phyloP scores from a whole-genome alignment of 2,888 invertebrate genomes.

The Tinea pellionella region DNA sequence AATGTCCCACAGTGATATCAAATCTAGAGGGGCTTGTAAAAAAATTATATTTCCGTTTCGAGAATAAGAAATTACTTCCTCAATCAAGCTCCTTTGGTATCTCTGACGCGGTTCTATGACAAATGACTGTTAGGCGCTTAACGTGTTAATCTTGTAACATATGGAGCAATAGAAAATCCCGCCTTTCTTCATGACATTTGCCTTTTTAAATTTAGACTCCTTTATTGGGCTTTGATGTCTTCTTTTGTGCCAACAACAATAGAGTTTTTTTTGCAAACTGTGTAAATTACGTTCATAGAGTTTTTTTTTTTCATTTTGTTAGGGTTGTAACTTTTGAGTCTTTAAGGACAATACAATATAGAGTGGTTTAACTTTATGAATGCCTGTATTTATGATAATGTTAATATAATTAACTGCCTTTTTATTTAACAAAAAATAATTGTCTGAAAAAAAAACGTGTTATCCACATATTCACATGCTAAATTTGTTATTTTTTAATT shows the following conservation, averaged over 20 bases:
- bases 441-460: no score
- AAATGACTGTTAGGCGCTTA: conserved; percentile 52
- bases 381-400: conserved; percentile 16
- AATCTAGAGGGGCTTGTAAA: conserved; percentile 38
- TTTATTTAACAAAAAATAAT: background rate
- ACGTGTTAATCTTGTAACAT: conserved; percentile 62
- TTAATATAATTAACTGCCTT: background rate
- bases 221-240: conserved; percentile 55
- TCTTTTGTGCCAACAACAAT: conserved; percentile 60
- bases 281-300: conserved; percentile 48
- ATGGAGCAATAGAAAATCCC: conserved; percentile 54
- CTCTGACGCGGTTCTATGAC: conserved; percentile 38
- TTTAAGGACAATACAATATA: conserved; percentile 40
- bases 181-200: conserved; percentile 31
- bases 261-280: conserved; percentile 47
- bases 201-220: conserved; percentile 44
- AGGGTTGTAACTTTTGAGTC: conserved; percentile 43
- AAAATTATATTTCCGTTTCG: conserved; percentile 63
- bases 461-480: no score
- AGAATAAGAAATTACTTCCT: conserved; percentile 64
- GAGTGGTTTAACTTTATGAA: conserved; percentile 50
- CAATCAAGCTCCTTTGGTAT: conserved; percentile 49
- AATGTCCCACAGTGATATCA: conserved; percentile 38
- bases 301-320: conserved; percentile 33
- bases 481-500: no score